Percentiles rank a stretch among this genome's conserved stretches.
phyloP scores from a whole-genome alignment of 2,113 vertebrate species.

The Anoura caudifer region DNA sequence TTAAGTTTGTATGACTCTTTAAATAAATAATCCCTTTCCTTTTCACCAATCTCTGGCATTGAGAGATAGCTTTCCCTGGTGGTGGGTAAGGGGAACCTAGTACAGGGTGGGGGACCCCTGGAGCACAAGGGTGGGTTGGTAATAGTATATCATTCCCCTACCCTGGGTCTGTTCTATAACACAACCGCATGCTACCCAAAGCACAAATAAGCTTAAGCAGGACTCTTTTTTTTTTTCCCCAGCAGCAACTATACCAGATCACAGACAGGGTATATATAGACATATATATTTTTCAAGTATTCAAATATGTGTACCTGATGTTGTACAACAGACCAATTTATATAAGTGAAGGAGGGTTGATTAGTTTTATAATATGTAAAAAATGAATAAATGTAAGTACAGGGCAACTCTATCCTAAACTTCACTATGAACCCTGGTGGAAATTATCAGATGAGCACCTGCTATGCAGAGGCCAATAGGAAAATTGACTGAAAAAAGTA shows the following conservation, averaged over 20 bases:
- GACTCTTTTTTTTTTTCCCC: background rate
- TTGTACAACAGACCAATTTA: background rate
- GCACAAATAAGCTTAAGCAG: too few species aligned
- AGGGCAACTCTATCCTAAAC: background rate
- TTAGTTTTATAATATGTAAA: background rate
- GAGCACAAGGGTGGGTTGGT: too few species aligned
- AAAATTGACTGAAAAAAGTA: background rate
- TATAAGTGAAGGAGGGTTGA: background rate
- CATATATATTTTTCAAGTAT: background rate
- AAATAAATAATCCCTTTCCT: too few species aligned
- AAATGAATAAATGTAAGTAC: background rate
- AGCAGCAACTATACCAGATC: background rate
- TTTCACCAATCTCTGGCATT: too few species aligned
- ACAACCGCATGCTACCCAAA: background rate
- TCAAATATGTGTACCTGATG: background rate
- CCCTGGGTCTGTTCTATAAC: too few species aligned
- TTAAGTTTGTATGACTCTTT: too few species aligned
- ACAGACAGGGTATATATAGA: background rate
- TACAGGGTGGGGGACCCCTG: too few species aligned
- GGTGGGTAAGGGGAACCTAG: too few species aligned
- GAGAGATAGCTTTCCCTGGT: too few species aligned
- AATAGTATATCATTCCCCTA: too few species aligned
- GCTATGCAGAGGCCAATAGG: background rate
- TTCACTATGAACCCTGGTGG: background rate
- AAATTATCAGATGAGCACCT: background rate